Evolutionary conservation across 1,140 invertebrate genomes (phyloP).

Genomic region (Pararge aegeria): DNA sequence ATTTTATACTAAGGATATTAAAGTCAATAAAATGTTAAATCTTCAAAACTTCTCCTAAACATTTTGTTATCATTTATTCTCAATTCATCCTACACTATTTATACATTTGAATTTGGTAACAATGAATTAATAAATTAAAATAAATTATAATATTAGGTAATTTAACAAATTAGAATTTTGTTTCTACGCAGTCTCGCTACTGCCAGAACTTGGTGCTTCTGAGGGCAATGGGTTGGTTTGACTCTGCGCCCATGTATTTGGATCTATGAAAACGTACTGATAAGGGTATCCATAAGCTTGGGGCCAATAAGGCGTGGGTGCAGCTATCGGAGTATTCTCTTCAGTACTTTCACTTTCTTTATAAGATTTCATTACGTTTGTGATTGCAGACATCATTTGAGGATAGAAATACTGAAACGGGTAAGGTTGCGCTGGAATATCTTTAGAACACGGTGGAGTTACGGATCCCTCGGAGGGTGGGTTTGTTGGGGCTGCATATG

Average conservation of each 20-base stretch:
- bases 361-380: conserved; percentile 44
- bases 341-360: conserved; percentile 42
- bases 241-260: conserved; percentile 44
- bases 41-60: neutral
- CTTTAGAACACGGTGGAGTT: conserved; percentile 27
- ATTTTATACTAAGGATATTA: too few relatives aligned
- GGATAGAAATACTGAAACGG: conserved; percentile 60
- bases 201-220: conserved; percentile 22
- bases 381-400: conserved; percentile 56
- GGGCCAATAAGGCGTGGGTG: conserved; percentile 43
- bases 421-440: conserved; percentile 19
- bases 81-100: neutral
- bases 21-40: neutral
- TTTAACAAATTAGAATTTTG: neutral
- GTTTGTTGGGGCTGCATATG: conserved; percentile 36
- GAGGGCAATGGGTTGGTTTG: conserved; percentile 28
- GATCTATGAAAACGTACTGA: conserved; percentile 62
- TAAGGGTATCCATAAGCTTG: conserved; percentile 50
- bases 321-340: conserved; percentile 27
- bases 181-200: conserved; percentile 21
- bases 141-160: neutral
- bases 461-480: conserved; percentile 26
- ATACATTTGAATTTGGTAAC: neutral
- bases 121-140: neutral
- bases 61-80: neutral